Percentiles rank a stretch among this genome's conserved stretches.
Evolutionary conservation across 2,113 vertebrate genomes (phyloP).

Genomic region (Agapornis roseicollis): DNA sequence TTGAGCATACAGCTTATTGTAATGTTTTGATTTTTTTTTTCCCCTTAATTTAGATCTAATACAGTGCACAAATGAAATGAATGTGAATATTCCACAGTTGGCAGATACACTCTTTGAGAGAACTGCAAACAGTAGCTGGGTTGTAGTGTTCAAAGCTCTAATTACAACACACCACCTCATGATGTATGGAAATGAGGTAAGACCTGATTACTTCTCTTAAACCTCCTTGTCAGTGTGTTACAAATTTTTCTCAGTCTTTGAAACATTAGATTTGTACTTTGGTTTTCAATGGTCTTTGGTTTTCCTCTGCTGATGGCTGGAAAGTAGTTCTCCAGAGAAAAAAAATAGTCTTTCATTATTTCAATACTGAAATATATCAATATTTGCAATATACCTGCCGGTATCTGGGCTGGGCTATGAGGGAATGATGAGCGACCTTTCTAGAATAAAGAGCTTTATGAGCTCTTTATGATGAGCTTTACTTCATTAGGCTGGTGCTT

Average conservation of each 20-base stretch:
- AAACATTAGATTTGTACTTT: not conserved
- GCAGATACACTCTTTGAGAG: conserved; percentile 89
- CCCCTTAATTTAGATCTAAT: conserved; percentile 83
- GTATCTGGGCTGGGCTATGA: not conserved
- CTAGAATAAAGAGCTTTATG: not conserved
- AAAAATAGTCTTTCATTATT: not conserved
- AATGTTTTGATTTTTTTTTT: conserved; percentile 18
- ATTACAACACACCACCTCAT: conserved; percentile 96
- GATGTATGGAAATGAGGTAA: conserved; percentile 97
- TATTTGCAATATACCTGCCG: not conserved
- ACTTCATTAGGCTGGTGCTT: not conserved
- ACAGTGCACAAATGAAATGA: conserved; percentile 94
- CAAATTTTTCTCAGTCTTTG: not conserved
- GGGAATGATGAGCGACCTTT: not conserved
- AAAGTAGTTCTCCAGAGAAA: not conserved
- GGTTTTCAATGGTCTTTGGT: not conserved
- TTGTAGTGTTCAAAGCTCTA: conserved; percentile 96
- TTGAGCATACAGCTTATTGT: not conserved
- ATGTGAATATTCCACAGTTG: conserved; percentile 90
- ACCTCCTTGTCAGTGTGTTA: not conserved
- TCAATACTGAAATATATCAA: not conserved
- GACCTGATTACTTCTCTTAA: not conserved
- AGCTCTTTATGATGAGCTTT: not conserved
- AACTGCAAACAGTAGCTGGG: conserved; percentile 92
- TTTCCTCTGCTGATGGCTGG: not conserved